Conservation (phyloP, 2,113 vertebrate genomes). For the Antidorcas marsupialis region DNA sequence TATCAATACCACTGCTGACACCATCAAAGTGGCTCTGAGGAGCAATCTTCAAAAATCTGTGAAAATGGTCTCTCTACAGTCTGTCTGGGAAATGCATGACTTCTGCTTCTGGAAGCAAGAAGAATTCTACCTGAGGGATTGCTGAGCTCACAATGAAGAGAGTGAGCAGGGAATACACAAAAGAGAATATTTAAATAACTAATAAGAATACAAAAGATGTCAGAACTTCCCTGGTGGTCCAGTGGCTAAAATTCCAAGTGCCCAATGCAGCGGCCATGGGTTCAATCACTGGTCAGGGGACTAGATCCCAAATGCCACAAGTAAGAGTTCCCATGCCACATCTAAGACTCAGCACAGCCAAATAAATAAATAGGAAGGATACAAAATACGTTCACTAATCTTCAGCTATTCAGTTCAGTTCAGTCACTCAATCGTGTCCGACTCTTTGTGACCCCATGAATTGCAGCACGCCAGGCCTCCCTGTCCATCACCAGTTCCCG, state of each 20-base stretch:
- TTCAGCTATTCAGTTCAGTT: not conserved
- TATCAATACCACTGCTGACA: not conserved
- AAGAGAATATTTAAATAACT: not conserved
- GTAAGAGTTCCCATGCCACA: not conserved
- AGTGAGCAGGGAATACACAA: not conserved
- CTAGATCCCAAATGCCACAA: not conserved
- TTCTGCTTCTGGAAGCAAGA: not conserved
- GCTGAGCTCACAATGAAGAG: not conserved
- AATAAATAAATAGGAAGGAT: not conserved
- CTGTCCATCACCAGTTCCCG: rapidly evolving
- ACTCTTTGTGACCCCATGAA: no score
- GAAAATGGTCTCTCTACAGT: not conserved
- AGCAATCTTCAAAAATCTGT: not conserved
- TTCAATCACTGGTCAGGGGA: not conserved
- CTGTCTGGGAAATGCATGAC: not conserved
- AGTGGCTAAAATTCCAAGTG: not conserved
- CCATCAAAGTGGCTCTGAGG: not conserved
- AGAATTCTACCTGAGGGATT: not conserved
- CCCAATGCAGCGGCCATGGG: not conserved
- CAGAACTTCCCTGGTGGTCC: not conserved
- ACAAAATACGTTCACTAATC: not conserved
- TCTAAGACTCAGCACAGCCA: not conserved
- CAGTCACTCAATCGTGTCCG: rapidly evolving
- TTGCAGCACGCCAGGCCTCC: no score
- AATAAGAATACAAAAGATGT: not conserved